Conservation (phyloP, 1,140 invertebrate genomes). For the silkworm (Bombyx mori) region ASM3026992v2 NC_085115.1:6808501-6809000, state of each 20-base stretch:
- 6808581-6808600: too few species aligned
- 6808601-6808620: conserved; percentile 9
- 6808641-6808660: conserved; percentile 25
- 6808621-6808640: conserved; percentile 16
- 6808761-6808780: conserved; percentile 40
- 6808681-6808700: conserved; percentile 51
- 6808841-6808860: not conserved
- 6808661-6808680: conserved; percentile 43
- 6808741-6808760: conserved; percentile 52
- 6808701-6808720: conserved; percentile 37
- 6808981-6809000: too few species aligned
- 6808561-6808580: too few species aligned
- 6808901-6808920: conserved; percentile 32
- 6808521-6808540: too few species aligned
- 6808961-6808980: too few species aligned
- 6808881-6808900: conserved; percentile 25
- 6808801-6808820: conserved; percentile 19
- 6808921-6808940: conserved; percentile 30
- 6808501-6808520: too few species aligned
- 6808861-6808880: not conserved
- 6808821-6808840: not conserved
- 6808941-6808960: conserved; percentile 21
- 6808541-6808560: too few species aligned
- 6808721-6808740: conserved; percentile 52
- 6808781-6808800: conserved; percentile 41